Base-by-base conservation (phyloP, 2,113 vertebrate species). In the Oxyura jamaicensis region DNA sequence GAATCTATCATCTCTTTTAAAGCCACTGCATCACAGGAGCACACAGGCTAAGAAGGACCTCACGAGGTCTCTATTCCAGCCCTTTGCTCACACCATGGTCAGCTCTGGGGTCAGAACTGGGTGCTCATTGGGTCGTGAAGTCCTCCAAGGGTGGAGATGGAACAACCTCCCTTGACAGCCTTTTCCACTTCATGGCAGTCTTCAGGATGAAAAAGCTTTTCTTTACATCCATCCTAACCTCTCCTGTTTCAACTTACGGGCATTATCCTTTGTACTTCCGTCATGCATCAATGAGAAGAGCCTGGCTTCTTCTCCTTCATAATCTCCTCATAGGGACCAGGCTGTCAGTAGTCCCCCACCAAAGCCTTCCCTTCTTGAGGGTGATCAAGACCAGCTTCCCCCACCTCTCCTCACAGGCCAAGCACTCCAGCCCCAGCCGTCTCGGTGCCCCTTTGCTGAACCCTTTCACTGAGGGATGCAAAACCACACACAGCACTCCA, bases 191-290 rank as follows among this genome's bases (percentile, higher is more conserved):
- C 15, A 33, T 35, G 21, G 10, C 13, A 36, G 33, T 36, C 23
- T 35, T 35, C 15, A 59, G 20, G 31, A 63, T 50, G 15, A 20
- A 58, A 72, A 88, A 55, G 2, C 4, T 86, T 79, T 16, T 53
- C 19, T 28, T 67, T 58, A 26, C 9, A 25, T 11, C 20, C 77
- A 8, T 60, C 36, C 56, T 33, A 88, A 71, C 13, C 55, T 59
- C 48, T 53, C 13, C 11, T 12, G 7, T 63, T 90, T 77, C 69
- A 68, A 10, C 9, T 68, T 59, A 11, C 8, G 56, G 0, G 0
- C 11, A 6, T 42, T 62, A 13, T 14, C 17, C 8, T 76, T 76
- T 74, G 9, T 65, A 13, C 4, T 52, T 22, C 31, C 2, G 0
- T 11, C 71, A 53, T 3, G 5, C 15, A 60, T 4, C 2, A 1